Conservation (phyloP, 2,888 invertebrate species). For the Cyrtodaria siliqua region DNA sequence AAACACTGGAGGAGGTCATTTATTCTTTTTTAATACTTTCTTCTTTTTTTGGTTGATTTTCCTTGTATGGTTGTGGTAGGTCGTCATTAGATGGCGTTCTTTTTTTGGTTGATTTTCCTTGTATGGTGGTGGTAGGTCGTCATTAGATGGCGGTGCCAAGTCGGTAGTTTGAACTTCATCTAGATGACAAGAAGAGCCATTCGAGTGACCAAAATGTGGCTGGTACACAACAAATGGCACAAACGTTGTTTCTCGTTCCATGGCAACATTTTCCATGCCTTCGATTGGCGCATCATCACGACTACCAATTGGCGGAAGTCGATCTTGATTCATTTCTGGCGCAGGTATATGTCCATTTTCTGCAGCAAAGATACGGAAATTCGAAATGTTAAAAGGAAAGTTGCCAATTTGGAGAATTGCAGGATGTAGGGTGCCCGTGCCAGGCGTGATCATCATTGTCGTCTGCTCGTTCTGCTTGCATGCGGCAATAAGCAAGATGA, state of each 20-base stretch:
- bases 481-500: conserved; percentile 27
- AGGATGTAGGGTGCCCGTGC: neutral
- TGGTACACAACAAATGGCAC: neutral
- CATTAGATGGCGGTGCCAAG: too few species aligned
- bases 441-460: conserved; percentile 15
- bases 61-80: too few species aligned
- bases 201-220: too few species aligned
- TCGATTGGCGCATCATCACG: conserved; percentile 25
- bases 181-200: too few species aligned
- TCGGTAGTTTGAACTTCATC: too few species aligned
- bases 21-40: too few species aligned
- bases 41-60: too few species aligned
- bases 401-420: neutral
- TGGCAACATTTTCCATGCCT: too few species aligned
- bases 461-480: conserved; percentile 27
- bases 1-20: too few species aligned
- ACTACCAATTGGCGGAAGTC: conserved; percentile 33
- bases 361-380: neutral
- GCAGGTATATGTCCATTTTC: neutral
- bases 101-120: too few species aligned
- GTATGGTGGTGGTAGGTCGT: too few species aligned
- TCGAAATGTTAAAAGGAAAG: neutral
- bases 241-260: conserved; percentile 4
- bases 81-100: too few species aligned
- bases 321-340: conserved; percentile 11